Evolutionary conservation across 2,888 invertebrate genomes (phyloP).

Genomic region (Dryomyza anilis): DNA sequence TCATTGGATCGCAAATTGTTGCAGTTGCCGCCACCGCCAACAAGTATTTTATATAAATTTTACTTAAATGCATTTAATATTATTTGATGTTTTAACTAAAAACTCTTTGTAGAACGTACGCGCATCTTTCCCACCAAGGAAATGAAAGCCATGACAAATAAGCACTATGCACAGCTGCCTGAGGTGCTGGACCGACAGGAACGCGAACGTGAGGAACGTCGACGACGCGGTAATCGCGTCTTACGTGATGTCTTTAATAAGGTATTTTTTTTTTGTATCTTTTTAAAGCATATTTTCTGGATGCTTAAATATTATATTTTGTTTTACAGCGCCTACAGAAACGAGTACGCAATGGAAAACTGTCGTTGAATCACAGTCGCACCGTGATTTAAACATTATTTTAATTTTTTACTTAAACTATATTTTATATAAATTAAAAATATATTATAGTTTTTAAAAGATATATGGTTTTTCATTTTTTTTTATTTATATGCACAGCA

Average conservation of each 20-base stretch:
- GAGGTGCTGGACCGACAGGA: slow-evolving; percentile 73
- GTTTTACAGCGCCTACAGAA: slow-evolving; percentile 53
- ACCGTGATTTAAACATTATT: slow-evolving; percentile 47
- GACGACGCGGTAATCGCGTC: slow-evolving; percentile 72
- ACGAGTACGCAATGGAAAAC: slow-evolving; percentile 54
- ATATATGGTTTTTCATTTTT: not conserved
- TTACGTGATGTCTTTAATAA: slow-evolving; percentile 79
- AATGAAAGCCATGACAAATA: slow-evolving; percentile 67
- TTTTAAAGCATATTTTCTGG: too few species aligned
- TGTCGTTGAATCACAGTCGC: slow-evolving; percentile 56
- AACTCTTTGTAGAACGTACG: slow-evolving; percentile 57
- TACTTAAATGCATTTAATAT: too few species aligned
- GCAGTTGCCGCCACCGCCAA: slow-evolving; percentile 57
- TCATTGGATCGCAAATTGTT: slow-evolving; percentile 50
- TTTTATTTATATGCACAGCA: too few species aligned
- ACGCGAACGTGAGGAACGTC: slow-evolving; percentile 66
- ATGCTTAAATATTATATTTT: slow-evolving; percentile 13
- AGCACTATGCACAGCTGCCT: slow-evolving; percentile 72
- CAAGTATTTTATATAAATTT: slow-evolving; percentile 53
- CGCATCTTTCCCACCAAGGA: slow-evolving; percentile 65
- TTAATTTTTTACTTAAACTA: not conserved
- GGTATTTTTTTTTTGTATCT: too few species aligned
- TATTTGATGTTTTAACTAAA: not conserved
- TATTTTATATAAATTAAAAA: not conserved
- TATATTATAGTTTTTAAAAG: not conserved